Conservation (phyloP, 2,113 vertebrate genomes). For the Muntiacus reevesi region DNA sequence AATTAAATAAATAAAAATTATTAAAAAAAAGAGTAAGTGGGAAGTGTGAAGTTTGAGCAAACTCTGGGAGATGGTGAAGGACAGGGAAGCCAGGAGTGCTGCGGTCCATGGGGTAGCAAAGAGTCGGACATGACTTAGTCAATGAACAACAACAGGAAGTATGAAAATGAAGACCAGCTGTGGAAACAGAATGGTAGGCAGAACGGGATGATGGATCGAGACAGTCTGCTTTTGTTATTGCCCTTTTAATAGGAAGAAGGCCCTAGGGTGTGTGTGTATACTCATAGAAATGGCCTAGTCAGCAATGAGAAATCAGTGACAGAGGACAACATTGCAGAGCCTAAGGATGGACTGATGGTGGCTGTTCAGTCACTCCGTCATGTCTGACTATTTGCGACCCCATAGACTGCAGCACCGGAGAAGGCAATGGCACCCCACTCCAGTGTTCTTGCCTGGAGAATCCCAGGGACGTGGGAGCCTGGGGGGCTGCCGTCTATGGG, state of each 20-base stretch:
- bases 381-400: not conserved
- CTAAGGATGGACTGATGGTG: not conserved
- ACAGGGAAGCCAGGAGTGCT: not conserved
- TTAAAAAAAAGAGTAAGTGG: not conserved
- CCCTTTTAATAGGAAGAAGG: not conserved
- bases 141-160: not conserved
- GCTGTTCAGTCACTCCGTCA: fast-evolving
- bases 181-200: not conserved
- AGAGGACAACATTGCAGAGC: not conserved
- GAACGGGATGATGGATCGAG: not conserved
- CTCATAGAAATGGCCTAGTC: not conserved
- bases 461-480: too few relatives aligned
- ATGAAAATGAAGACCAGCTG: not conserved
- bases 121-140: not conserved
- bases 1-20: not conserved
- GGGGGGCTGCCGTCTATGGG: too few relatives aligned
- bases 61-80: not conserved
- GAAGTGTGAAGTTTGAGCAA: not conserved
- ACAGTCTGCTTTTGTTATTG: not conserved
- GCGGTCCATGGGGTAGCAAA: not conserved
- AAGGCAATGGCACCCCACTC: too few relatives aligned
- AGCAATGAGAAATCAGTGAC: not conserved
- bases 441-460: too few relatives aligned
- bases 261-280: not conserved
- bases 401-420: not conserved